Conservation (phyloP, 1,140 invertebrate species). For the Heliconius hermathena region DNA sequence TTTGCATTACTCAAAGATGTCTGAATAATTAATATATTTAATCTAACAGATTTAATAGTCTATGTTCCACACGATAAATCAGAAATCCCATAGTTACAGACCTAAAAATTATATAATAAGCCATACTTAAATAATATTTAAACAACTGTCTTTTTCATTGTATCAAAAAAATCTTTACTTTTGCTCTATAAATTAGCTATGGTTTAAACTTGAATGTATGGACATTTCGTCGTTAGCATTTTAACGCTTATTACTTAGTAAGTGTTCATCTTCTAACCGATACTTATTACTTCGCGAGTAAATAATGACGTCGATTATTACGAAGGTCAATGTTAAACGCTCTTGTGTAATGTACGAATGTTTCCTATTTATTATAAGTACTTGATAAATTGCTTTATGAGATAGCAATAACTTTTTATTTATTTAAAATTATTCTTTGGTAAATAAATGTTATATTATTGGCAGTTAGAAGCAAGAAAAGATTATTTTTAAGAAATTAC, state of each 20-base stretch:
- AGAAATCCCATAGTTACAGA: background rate
- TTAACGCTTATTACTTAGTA: conserved; percentile 1
- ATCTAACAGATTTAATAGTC: background rate
- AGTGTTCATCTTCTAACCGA: background rate
- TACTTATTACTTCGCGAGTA: conserved; percentile 16
- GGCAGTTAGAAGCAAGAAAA: background rate
- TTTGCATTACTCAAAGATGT: no score
- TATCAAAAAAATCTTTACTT: background rate
- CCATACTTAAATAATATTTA: background rate
- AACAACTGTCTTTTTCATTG: background rate
- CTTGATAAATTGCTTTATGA: background rate
- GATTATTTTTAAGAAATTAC: no score
- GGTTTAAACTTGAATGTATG: background rate
- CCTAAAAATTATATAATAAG: background rate
- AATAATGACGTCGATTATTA: conserved; percentile 19
- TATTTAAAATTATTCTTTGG: background rate
- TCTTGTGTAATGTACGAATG: background rate
- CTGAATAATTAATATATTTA: background rate
- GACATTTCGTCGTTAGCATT: background rate
- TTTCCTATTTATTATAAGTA: conserved; percentile 1
- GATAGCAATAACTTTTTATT: background rate
- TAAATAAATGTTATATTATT: background rate
- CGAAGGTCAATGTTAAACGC: conserved; percentile 21
- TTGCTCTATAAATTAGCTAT: background rate
- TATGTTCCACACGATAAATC: background rate